Base-by-base conservation (phyloP, 1,140 invertebrate species). In the Pogonomyrmex californicus region DNA sequence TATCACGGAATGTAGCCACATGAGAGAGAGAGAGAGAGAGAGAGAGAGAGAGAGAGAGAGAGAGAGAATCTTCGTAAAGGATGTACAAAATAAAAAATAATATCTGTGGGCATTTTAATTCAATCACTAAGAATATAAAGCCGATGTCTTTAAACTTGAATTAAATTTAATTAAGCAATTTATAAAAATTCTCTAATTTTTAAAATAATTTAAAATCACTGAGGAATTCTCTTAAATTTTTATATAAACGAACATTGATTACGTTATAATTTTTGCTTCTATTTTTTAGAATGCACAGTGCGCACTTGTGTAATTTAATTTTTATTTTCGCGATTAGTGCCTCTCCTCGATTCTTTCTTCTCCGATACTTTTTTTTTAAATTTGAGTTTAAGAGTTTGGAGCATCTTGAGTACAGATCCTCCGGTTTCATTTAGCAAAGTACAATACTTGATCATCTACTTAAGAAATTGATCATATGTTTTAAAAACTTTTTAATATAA, bases 361-460 rank as follows among this genome's bases (percentile, higher is more conserved):
- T 66, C 33, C 9, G 30, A 2, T 47, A 23, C 33, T 7, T 41
- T 79, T 41, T 79, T 68, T 68, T 79, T 79, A 41, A 41, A 36
- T 79, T n/a, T 54, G 41, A 38, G 23, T 23, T 23, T 6, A 49
- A 51, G 23, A 2, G 41, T 47, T 41, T 33, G n/a, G 44, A 47
- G 4, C 17, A 36, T 33, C 3, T 47, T 41, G 14, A 78, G n/a
- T n/a, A 41, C 14, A 54, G 23, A 3, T 58, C 36, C 23, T n/a
- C 44, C 6, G 4, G 38, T 77, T 76, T 44, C 62, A 77, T 77
- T 62, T 33, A 77, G 38, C 4, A 77, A 62, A 77, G 7, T 77
- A 14, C 33, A 60, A 60, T 54, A 70, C 23, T 23, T 49, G 54
- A 30, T 73, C 10, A 66, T 4, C 41, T 65, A 41, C n/a, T 44